A percentile compares a stretch with the other conserved stretches of the same genome.
Conservation (phyloP, 2,113 vertebrate species). For the Vidua macroura region DNA sequence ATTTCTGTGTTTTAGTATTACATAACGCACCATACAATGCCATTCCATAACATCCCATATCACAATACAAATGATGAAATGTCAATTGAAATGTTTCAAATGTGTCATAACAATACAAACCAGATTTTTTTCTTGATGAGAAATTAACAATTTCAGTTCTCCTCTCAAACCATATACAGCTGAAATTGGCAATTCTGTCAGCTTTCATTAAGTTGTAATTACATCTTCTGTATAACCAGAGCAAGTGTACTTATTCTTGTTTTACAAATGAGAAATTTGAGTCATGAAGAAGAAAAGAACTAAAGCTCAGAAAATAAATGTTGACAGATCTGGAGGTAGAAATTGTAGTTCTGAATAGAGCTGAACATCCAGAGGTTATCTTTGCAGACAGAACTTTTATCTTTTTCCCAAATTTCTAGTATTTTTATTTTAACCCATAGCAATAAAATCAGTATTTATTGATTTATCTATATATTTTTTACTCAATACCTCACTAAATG, state of each 20-base stretch:
- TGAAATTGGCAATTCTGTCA: slow-evolving; percentile 39
- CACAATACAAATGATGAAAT: slow-evolving; percentile 27
- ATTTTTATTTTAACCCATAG: background rate
- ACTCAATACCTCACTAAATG: background rate
- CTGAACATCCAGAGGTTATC: background rate
- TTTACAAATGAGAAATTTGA: slow-evolving; percentile 13
- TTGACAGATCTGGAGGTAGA: background rate
- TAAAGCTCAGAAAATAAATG: background rate
- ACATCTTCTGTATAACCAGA: slow-evolving; percentile 1
- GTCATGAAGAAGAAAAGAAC: background rate
- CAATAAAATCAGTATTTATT: background rate
- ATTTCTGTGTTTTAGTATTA: slow-evolving; percentile 36
- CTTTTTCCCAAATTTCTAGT: background rate
- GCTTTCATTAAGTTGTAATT: slow-evolving; percentile 40
- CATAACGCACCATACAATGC: background rate
- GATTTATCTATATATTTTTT: background rate
- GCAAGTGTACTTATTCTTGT: background rate
- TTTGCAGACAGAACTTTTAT: background rate
- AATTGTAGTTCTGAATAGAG: background rate
- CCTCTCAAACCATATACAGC: background rate
- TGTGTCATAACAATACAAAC: background rate
- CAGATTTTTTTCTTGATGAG: slow-evolving; percentile 2
- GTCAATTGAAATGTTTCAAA: slow-evolving; percentile 40
- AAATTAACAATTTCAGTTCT: slow-evolving; percentile 50
- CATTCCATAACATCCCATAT: background rate